Evolutionary conservation across 2,113 vertebrate genomes (phyloP).

Genomic region (Chloropsis cyanopogon): DNA sequence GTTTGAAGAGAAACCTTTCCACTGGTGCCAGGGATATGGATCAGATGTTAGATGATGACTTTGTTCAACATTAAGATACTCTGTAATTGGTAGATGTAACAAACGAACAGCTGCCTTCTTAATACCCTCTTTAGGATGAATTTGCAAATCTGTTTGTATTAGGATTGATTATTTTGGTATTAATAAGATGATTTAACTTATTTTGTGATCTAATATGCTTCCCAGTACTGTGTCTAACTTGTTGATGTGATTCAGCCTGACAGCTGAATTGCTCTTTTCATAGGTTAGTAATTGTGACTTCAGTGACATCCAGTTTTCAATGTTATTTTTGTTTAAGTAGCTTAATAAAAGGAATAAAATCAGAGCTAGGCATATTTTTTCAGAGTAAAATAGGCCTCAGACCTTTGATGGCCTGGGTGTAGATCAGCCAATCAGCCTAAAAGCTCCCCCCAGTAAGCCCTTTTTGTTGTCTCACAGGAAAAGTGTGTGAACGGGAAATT

Average conservation of each 20-base stretch:
- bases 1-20: neutral
- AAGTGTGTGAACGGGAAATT: conserved; percentile 7
- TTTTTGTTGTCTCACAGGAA: conserved; percentile 6
- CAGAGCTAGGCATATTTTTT: neutral
- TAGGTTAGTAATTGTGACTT: conserved; percentile 29
- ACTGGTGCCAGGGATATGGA: neutral
- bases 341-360: conserved; percentile 19
- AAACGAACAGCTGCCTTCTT: neutral
- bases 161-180: conserved; percentile 2
- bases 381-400: neutral
- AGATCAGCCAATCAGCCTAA: neutral
- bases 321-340: conserved; percentile 18
- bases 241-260: conserved; percentile 17
- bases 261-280: conserved; percentile 5
- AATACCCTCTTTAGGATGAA: neutral
- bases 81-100: neutral
- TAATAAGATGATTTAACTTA: neutral
- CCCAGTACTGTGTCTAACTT: neutral
- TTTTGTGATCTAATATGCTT: neutral
- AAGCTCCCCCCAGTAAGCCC: neutral
- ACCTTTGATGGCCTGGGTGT: neutral
- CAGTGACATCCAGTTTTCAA: neutral
- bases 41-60: neutral
- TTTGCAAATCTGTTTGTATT: neutral
- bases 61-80: neutral